These are phyloP conservation scores for Cosmia trapezina DNA, from an alignment of 2,888 invertebrate species.

Conservation along the genomic window DNA sequence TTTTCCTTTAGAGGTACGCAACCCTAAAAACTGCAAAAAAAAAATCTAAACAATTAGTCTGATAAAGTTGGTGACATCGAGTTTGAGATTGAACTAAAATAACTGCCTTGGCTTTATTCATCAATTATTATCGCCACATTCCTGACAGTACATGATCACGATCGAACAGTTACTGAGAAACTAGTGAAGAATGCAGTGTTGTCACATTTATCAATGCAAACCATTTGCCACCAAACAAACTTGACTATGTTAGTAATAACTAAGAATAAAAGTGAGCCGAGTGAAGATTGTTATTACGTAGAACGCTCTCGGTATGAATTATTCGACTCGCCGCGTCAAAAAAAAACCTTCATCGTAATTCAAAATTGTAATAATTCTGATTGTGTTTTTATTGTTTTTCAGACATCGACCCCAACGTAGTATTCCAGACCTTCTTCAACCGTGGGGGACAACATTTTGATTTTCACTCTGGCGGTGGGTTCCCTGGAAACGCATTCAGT, in stretches of 20 bases:
- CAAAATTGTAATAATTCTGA: not conserved
- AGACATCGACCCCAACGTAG: constrained; percentile 95
- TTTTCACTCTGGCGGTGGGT: constrained; percentile 88
- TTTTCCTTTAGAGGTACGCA: too few species aligned
- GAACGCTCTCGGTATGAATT: not conserved
- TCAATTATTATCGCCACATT: not conserved
- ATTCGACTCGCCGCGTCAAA: not conserved
- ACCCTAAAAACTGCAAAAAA: too few species aligned
- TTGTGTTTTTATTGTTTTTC: constrained; percentile 78
- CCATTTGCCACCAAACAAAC: not conserved
- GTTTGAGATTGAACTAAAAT: not conserved
- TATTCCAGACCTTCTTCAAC: constrained; percentile 96
- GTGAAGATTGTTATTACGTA: not conserved
- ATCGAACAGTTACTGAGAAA: not conserved
- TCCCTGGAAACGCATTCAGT: constrained; percentile 91
- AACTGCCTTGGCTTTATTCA: not conserved
- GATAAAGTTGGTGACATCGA: not conserved
- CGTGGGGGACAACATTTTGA: constrained; percentile 89
- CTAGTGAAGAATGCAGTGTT: not conserved
- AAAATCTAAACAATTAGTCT: not conserved
- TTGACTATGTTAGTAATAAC: not conserved
- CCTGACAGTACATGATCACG: not conserved
- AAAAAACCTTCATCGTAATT: not conserved
- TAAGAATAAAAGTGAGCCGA: constrained; percentile 1
- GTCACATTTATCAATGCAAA: not conserved